A percentile compares a stretch with the other conserved stretches of the same genome.
These are phyloP conservation scores for Orthonyx spaldingii DNA, from an alignment of 2,113 vertebrate genomes.

Conservation along the genomic window DNA sequence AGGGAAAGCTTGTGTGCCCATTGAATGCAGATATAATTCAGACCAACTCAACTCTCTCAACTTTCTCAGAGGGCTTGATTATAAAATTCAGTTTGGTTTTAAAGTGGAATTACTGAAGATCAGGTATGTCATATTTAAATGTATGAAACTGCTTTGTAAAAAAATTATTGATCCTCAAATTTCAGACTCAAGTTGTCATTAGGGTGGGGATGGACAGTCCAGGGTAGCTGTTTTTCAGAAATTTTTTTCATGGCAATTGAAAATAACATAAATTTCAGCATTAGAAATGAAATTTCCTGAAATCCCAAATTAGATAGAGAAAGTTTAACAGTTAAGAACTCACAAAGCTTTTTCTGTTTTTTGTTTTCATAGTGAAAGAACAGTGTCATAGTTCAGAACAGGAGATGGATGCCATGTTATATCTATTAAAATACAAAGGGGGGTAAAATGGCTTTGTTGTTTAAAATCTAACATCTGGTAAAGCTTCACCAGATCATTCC, in stretches of 20 bases:
- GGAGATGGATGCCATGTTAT: not conserved
- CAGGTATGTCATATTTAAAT: not conserved
- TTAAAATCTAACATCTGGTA: not conserved
- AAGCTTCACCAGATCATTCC: not conserved
- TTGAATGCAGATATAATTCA: not conserved
- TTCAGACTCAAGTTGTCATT: not conserved
- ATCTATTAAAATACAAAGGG: fast-evolving
- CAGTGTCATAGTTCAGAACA: not conserved
- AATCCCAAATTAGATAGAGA: not conserved
- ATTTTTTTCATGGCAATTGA: not conserved
- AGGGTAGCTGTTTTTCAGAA: not conserved
- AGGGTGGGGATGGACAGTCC: fast-evolving
- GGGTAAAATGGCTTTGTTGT: not conserved
- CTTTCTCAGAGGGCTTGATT: not conserved
- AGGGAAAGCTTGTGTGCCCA: not conserved
- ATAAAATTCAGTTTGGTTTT: not conserved
- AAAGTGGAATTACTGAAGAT: not conserved
- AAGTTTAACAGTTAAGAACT: not conserved
- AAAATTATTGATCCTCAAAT: not conserved
- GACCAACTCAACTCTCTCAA: not conserved
- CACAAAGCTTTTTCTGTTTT: not conserved
- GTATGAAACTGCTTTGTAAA: not conserved
- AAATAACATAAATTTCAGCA: not conserved
- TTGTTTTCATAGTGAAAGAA: not conserved
- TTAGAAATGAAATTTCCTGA: not conserved